Base-by-base conservation (phyloP, 2,113 vertebrate species). In the Machaerirhynchus nigripectus region DNA sequence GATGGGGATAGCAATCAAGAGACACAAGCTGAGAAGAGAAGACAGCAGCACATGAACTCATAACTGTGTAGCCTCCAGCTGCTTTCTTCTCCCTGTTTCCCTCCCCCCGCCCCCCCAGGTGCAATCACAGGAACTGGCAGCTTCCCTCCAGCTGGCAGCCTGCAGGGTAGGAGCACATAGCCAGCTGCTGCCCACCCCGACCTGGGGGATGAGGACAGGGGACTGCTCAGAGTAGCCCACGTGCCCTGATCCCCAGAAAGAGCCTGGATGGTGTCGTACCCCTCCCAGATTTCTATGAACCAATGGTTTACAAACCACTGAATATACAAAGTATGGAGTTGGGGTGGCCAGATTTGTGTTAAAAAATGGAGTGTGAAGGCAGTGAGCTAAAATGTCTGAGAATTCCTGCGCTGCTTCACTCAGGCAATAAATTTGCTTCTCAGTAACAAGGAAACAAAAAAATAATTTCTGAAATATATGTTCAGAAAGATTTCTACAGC, bases 121-220 rank as follows among this genome's bases (percentile, higher is more conserved):
- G 20, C 37, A 64, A 28, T 12, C 65, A 63, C 52, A 89, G 64
- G 30, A 74, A 17, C n/a, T 23, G 56, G 46, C 23, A 60, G 60
- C 74, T 42, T 84, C 35, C 60, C 52, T 59, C 33, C 9, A 59
- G 81, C 74, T 64, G 90, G 84, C 42, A 89, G 56, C 61, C 27
- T 0, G 6, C 35, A 53, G 84, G 23, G 30, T 6, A 52, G 40
- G 46, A 46, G 31, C 17, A 52, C 28, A 44, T 22, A 56, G 61
- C 27, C 65, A 61, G 56, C 65, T 3, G 6, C 73, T 65, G 53
- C 44, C 44, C 53, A 26, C 17, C 13, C 7, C 0, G 0, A 37
- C 40, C 31, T 57, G 52, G 35, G 9, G 21, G 4, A 46, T 35
- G 37, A 65, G 74, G 47, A 19, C 3, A 0, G 0, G n/a, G 7